Percentiles rank a stretch among this genome's conserved stretches.
Conservation (phyloP, 2,888 invertebrate species). For the Hermaeophaga mercurialis region DNA sequence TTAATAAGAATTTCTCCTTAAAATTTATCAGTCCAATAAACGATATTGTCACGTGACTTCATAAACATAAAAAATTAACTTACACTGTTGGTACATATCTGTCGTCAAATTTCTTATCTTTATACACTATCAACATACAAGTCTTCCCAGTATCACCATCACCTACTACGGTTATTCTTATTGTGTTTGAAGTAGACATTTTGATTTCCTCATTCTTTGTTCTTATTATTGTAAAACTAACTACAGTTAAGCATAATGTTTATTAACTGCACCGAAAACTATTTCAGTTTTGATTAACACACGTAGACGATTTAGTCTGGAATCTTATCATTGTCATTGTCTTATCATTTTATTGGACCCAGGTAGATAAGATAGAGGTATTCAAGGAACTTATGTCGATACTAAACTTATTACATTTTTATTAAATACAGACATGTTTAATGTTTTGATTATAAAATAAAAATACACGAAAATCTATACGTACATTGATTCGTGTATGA, state of each 20-base stretch:
- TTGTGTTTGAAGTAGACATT: slow-evolving; percentile 50
- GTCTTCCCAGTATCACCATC: slow-evolving; percentile 93
- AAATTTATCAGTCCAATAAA: too few species aligned
- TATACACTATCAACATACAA: slow-evolving; percentile 71
- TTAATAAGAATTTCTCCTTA: too few species aligned
- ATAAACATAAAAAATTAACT: slow-evolving; percentile 60
- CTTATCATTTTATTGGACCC: slow-evolving; percentile 19
- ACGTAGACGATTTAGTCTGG: not conserved
- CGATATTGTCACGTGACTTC: too few species aligned
- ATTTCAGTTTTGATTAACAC: not conserved
- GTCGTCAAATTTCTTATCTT: slow-evolving; percentile 75
- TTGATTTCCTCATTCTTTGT: slow-evolving; percentile 6
- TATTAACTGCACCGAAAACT: not conserved
- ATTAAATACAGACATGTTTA: too few species aligned
- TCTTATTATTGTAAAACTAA: not conserved
- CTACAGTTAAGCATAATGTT: not conserved
- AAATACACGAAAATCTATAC: too few species aligned
- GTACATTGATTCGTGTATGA: too few species aligned
- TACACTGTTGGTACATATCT: slow-evolving; percentile 85
- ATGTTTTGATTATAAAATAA: too few species aligned
- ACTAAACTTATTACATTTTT: too few species aligned
- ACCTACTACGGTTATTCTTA: slow-evolving; percentile 85
- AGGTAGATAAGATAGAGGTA: slow-evolving; percentile 14
- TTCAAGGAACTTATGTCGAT: not conserved
- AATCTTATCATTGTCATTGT: not conserved